phyloP scores from a whole-genome alignment of 2,113 vertebrate species.

The Xenus cinereus region DNA sequence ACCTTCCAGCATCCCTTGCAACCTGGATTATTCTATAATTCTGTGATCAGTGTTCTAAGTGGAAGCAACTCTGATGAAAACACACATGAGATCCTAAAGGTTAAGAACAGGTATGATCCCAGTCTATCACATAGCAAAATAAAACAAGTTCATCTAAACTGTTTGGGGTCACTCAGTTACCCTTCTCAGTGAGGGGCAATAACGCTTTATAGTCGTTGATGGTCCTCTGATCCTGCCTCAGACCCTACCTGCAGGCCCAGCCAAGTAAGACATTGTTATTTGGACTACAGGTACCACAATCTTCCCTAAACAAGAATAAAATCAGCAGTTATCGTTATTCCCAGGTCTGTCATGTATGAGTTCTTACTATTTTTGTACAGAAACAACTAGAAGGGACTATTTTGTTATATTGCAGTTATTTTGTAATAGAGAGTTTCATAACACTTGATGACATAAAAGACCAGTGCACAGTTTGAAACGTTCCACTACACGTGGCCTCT shows the following conservation, averaged over 20 bases:
- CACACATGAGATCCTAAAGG: not conserved
- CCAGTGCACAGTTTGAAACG: not conserved
- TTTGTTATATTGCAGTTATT: not conserved
- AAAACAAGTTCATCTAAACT: conserved; percentile 2
- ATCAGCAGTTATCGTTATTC: not conserved
- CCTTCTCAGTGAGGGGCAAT: not conserved
- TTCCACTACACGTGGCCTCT: not conserved
- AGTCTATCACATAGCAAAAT: not conserved
- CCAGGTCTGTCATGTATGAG: not conserved
- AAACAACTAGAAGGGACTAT: not conserved
- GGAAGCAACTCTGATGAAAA: not conserved
- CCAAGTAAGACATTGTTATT: not conserved
- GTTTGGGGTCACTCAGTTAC: not conserved
- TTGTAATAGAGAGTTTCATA: not conserved
- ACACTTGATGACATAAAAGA: not conserved
- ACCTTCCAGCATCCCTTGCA: conserved; percentile 14
- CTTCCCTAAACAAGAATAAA: not conserved
- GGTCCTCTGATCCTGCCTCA: not conserved
- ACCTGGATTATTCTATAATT: conserved; percentile 19
- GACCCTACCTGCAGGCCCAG: not conserved
- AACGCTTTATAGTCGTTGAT: not conserved
- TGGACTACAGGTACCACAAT: not conserved
- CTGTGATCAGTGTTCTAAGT: conserved; percentile 26
- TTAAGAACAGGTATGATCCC: not conserved
- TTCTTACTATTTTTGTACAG: not conserved